A percentile compares a stretch with the other conserved stretches of the same genome.
Conservation (phyloP, 2,888 invertebrate genomes). For the Nebria salina region DNA sequence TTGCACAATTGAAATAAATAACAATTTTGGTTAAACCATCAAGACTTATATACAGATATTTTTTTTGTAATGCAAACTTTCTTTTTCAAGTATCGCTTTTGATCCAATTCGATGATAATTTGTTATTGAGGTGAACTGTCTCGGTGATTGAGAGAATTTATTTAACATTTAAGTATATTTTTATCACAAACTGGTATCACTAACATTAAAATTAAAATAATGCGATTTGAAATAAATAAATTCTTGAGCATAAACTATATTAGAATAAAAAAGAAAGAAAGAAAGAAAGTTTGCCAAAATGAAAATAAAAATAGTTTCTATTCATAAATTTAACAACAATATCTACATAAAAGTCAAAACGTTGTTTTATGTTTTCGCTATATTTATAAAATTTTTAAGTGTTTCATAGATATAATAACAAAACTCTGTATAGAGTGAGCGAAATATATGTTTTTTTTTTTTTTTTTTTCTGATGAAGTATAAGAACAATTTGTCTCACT, state of each 20-base stretch:
- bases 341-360: constrained; percentile 39
- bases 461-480: constrained; percentile 32
- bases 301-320: constrained; percentile 10
- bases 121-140: constrained; percentile 34
- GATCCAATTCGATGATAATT: constrained; percentile 41
- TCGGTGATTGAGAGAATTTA: constrained; percentile 12
- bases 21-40: not conserved
- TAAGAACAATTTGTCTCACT: constrained; percentile 46
- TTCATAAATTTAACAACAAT: constrained; percentile 25
- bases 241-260: not conserved
- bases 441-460: constrained; percentile 23
- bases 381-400: constrained; percentile 37
- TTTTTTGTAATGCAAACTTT: constrained; percentile 34
- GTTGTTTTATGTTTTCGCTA: constrained; percentile 29
- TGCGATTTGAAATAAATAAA: too few species aligned
- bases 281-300: constrained; percentile 44
- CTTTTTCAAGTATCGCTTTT: constrained; percentile 32
- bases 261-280: constrained; percentile 18
- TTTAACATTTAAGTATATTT: constrained; percentile 20
- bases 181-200: constrained; percentile 44
- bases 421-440: constrained; percentile 46
- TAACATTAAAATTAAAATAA: constrained; percentile 7
- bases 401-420: constrained; percentile 45
- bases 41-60: constrained; percentile 26
- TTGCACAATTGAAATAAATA: not conserved